Base-by-base conservation (phyloP, 2,113 vertebrate species). In the Callionymus lyra region DNA sequence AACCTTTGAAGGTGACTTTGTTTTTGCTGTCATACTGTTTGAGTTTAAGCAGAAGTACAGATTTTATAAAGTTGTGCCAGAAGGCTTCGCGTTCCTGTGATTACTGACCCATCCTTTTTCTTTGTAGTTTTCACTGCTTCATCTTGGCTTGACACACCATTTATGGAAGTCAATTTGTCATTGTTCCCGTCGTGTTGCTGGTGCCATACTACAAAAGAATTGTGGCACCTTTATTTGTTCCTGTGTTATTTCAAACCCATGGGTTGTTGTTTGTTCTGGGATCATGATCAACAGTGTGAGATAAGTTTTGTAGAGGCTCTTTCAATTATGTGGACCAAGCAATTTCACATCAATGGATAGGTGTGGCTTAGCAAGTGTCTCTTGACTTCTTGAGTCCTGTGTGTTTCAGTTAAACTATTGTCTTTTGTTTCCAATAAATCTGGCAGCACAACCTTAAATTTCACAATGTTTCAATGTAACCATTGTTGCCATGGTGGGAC, bases 261-360 rank as follows among this genome's bases (percentile, higher is more conserved):
- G 21, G 21, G 4, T 27, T 27, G 21, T 27, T 27, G 8, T 27
- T 4, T 27, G 4, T 27, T 4, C 8, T 27, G 21, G 21, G 21
- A 27, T 27, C 21, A 27, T 27, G 21, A 27, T 27, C 21, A 27
- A 4, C 21, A 27, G 21, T n/a, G n/a, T n/a, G n/a, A n/a, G n/a
- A n/a, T n/a, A 27, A 27, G 21, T 27, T 27, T 27, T n/a, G n/a
- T n/a, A n/a, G 21, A 27, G 4, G 21, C 21, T 27, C 21, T 27
- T 27, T 27, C 8, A 27, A 27, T 44, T 16, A 73, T 32, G 61
- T 62, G 77, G 77, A 82, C 80, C 77, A 82, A 80, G 75, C 13
- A 1, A 40, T 65, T 76, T 59, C 35, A 27, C 4, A 27, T 27
- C 38, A 43, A 70, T 43, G 33, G 33, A 35, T 42, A 10, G 41